Evolutionary conservation across 2,888 invertebrate species (phyloP).

Genomic region (Eupithecia exiguata): DNA sequence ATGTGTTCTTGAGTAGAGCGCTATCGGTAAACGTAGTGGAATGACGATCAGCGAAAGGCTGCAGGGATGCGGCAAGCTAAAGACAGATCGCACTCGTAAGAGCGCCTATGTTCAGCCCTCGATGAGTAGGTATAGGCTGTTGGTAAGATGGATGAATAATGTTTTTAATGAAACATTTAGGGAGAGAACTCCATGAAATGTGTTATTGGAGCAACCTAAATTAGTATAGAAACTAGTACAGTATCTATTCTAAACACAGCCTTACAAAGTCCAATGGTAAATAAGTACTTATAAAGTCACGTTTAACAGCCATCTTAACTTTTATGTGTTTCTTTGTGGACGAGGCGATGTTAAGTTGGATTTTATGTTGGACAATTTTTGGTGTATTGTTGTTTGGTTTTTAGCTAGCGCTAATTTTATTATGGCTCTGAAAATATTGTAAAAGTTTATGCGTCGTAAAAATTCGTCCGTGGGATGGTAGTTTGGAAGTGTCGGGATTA

Average conservation of each 20-base stretch:
- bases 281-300: conserved; percentile 60
- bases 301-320: conserved; percentile 64
- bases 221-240: background rate
- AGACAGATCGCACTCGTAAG: background rate
- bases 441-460: conserved; percentile 42
- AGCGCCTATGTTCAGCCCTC: background rate
- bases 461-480: conserved; percentile 32
- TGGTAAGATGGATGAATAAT: too few species aligned
- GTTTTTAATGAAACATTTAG: background rate
- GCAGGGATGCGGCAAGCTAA: background rate
- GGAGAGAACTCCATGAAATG: background rate
- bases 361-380: conserved; percentile 51
- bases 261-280: conserved; percentile 46
- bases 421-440: conserved; percentile 41
- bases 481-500: conserved; percentile 42
- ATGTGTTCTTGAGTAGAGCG: background rate
- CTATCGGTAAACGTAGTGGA: background rate
- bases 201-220: background rate
- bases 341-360: conserved; percentile 48
- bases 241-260: conserved; percentile 10
- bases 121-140: too few species aligned
- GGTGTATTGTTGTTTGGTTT: conserved; percentile 46
- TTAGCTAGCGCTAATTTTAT: conserved; percentile 45
- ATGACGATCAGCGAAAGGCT: background rate
- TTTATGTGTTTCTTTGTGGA: conserved; percentile 61